Percentiles rank a stretch among this genome's conserved stretches.
These are phyloP conservation scores for Pemphigus obesinymphae DNA, from an alignment of 1,140 invertebrate genomes.

Conservation along the genomic window DNA sequence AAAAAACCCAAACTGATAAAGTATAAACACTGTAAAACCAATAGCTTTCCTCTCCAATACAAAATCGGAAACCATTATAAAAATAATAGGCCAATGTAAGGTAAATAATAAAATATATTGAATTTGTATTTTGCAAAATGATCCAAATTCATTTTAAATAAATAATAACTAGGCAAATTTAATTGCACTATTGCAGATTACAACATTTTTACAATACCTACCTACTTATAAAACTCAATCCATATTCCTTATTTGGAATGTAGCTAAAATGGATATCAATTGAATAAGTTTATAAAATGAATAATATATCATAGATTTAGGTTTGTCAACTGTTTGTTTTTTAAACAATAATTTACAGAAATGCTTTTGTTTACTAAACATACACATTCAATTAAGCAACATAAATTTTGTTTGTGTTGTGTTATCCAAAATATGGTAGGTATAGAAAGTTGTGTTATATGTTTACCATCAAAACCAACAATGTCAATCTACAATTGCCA, in stretches of 20 bases:
- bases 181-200: neutral
- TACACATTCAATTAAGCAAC: constrained; percentile 42
- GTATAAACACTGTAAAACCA: neutral
- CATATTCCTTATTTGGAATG: constrained; percentile 21
- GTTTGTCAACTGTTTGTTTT: constrained; percentile 43
- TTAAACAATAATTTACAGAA: constrained; percentile 38
- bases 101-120: neutral
- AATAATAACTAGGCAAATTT: neutral
- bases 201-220: neutral
- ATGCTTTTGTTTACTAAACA: constrained; percentile 42
- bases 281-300: constrained; percentile 4
- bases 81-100: neutral
- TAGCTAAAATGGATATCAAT: constrained; percentile 13
- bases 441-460: neutral
- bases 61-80: neutral
- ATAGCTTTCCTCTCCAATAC: neutral
- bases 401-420: constrained; percentile 9
- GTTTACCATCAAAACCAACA: neutral
- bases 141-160: neutral
- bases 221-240: neutral
- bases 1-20: neutral
- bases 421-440: constrained; percentile 41
- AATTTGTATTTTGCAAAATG: neutral
- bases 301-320: neutral
- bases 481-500: neutral